Base-by-base conservation (phyloP, 2,113 vertebrate genomes). In the Aplodontia rufa region DNA sequence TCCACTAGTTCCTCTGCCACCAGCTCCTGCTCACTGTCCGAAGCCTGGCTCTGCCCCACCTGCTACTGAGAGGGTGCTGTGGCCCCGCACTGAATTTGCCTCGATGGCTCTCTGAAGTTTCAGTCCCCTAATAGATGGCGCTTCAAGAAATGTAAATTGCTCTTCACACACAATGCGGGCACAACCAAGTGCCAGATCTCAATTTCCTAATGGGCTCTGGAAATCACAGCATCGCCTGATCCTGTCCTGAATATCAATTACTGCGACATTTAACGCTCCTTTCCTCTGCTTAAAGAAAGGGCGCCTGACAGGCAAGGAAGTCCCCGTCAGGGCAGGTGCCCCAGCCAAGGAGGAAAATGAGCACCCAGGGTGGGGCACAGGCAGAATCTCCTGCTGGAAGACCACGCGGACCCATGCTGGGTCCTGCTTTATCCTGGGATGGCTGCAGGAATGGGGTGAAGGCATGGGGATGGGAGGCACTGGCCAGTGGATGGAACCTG, bases 51-150 rank as follows among this genome's bases (percentile, higher is more conserved):
- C 62, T 53, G n/a, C 68, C n/a, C 7, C 14, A 55, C 32, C 42
- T 17, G 26, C 26, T 12, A 1, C 20, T 20, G 16, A 22, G 3
- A 16, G n/a, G 19, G 12, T 8, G 22, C 0, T 1, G 13, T 0
- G 1, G 28, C 30, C 69, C 64, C 7, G 32, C 20, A 5, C 0
- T 30, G 66, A 13, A 8, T 22, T 32, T 19, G 24, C 66, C 32
- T 40, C 20, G 17, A 49, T 12, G 2, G 12, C 40, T 55, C 5
- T 53, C 45, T 83, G 66, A 30, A 26, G 74, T 16, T 32, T 24
- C 22, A 2, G 10, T 8, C 17, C 42, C 26, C 8, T n/a, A 37
- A 80, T 3, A 30, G 26, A 49, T 45, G 37, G 40, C 64, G 47
- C 47, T 76, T 78, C 62, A 28, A 40, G 55, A 51, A 51, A 26